Percentiles rank a stretch among this genome's conserved stretches.
phyloP scores from a whole-genome alignment of 1,140 invertebrate species.

The Aleiodes sp. region DNA sequence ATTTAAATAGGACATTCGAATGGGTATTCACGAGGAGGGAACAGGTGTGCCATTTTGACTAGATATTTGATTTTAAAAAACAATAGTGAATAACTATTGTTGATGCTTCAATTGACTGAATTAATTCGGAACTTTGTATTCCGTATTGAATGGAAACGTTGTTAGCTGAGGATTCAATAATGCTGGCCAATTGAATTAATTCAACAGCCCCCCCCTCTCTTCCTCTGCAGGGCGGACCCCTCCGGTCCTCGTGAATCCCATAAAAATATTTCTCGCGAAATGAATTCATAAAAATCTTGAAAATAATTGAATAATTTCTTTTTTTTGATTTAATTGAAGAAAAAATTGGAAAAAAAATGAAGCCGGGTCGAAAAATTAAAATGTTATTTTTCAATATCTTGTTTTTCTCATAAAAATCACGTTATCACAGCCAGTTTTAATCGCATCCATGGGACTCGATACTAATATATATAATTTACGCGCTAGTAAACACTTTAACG shows the following conservation, averaged over 20 bases:
- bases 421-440: constrained; percentile 26
- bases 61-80: background rate
- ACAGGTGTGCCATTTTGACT: background rate
- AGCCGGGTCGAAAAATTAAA: no score
- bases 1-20: background rate
- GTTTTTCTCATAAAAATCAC: background rate
- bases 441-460: constrained; percentile 16
- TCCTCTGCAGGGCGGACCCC: background rate
- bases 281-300: background rate
- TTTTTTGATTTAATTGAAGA: no score
- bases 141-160: background rate
- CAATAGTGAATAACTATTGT: background rate
- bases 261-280: background rate
- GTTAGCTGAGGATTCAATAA: background rate
- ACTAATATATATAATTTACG: constrained; percentile 2
- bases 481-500: constrained; percentile 5
- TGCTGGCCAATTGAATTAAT: background rate
- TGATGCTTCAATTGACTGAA: background rate
- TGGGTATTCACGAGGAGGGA: background rate
- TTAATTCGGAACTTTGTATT: background rate
- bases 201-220: background rate
- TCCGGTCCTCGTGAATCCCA: background rate
- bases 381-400: no score
- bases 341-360: no score
- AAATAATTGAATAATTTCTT: no score